Evolutionary conservation across 2,113 vertebrate species (phyloP).

Genomic region (Romanogobio albipinnatus): DNA sequence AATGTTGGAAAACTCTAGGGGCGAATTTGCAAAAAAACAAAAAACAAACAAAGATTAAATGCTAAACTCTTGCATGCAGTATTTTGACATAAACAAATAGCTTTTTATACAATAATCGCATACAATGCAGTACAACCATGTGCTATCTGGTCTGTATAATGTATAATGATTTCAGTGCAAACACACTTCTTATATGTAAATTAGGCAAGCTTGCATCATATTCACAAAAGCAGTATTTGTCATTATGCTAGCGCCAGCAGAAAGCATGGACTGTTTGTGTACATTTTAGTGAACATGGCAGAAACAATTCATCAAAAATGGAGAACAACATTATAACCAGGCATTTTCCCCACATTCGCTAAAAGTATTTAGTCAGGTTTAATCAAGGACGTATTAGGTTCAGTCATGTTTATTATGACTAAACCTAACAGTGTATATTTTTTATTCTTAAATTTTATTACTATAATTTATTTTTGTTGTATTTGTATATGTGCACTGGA

Average conservation of each 20-base stretch:
- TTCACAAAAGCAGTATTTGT: background rate
- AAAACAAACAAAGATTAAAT: background rate
- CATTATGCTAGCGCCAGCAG: background rate
- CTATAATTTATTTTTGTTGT: too few species aligned
- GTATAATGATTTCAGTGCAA: background rate
- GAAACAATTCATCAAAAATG: background rate
- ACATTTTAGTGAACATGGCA: background rate
- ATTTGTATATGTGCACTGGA: too few species aligned
- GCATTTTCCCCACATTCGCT: too few species aligned
- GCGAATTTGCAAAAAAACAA: background rate
- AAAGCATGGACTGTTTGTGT: background rate
- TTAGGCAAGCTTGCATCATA: too few species aligned
- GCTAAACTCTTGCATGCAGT: background rate
- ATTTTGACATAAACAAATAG: background rate
- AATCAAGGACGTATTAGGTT: too few species aligned
- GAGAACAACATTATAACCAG: background rate
- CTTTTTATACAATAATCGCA: background rate
- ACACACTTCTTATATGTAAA: background rate
- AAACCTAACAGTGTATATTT: too few species aligned
- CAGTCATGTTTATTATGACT: too few species aligned
- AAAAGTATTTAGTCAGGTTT: too few species aligned
- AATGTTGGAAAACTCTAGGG: background rate
- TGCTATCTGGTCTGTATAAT: background rate
- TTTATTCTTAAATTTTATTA: too few species aligned
- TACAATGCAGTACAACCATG: background rate